Evolutionary conservation across 2,113 vertebrate genomes (phyloP).

Genomic region (human (Homo sapiens)): GRCh38 chr22:26241501-26242000

Average conservation of each 20-base stretch:
- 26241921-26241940: background rate
- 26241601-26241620: slow-evolving; percentile 65
- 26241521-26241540: background rate
- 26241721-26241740: slow-evolving; percentile 23
- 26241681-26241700: slow-evolving; percentile 58
- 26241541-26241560: slow-evolving; percentile 43
- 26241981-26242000: rapidly evolving
- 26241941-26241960: rapidly evolving
- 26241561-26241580: slow-evolving; percentile 63
- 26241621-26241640: slow-evolving; percentile 71
- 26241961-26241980: background rate
- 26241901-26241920: background rate
- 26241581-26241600: slow-evolving; percentile 69
- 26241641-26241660: slow-evolving; percentile 66
- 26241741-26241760: slow-evolving; percentile 31
- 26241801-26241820: background rate
- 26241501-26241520: background rate
- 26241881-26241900: background rate
- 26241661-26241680: background rate
- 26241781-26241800: background rate
- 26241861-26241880: background rate
- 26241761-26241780: background rate
- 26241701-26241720: slow-evolving; percentile 58
- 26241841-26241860: rapidly evolving
- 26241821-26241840: background rate